Evolutionary conservation across 2,797 vertebrate genomes (phyloP).

Genomic region (Carapus acus): DNA sequence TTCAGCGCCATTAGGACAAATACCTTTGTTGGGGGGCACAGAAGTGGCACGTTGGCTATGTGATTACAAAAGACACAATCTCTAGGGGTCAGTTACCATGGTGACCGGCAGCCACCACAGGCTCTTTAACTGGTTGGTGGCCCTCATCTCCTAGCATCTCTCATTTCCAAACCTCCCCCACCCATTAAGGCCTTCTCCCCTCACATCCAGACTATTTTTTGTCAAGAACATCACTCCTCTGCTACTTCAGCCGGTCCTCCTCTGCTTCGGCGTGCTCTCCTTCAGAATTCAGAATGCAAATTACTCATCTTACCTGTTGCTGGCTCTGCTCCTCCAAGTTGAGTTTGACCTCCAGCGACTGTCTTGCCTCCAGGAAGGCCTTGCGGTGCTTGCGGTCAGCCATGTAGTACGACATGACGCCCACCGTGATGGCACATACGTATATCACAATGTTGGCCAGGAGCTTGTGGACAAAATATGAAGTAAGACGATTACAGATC

Average conservation of each 20-base stretch:
- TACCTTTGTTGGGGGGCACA: slow-evolving; percentile 37
- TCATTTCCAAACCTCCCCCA: slow-evolving; percentile 57
- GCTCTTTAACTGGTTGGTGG: slow-evolving; percentile 63
- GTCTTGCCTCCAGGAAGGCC: slow-evolving; percentile 91
- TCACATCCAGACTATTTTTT: not conserved
- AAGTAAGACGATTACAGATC: slow-evolving; percentile 11
- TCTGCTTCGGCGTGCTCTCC: no score
- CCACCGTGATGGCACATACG: slow-evolving; percentile 84
- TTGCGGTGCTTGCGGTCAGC: slow-evolving; percentile 94
- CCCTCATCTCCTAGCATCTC: slow-evolving; percentile 59
- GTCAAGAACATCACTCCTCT: no score
- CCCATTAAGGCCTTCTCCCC: slow-evolving; percentile 27
- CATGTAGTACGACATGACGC: slow-evolving; percentile 96
- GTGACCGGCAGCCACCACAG: slow-evolving; percentile 58
- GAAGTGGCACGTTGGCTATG: slow-evolving; percentile 49
- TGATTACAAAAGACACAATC: slow-evolving; percentile 70
- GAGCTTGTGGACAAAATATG: slow-evolving; percentile 74
- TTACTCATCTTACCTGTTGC: slow-evolving; percentile 80
- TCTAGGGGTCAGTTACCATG: slow-evolving; percentile 64
- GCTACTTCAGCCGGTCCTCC: no score
- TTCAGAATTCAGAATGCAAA: no score
- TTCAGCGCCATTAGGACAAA: no score
- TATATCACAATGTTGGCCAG: slow-evolving; percentile 89
- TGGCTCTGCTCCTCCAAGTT: slow-evolving; percentile 97
- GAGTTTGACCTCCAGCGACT: slow-evolving; percentile 94